These are phyloP conservation scores for Cyclophora punctaria DNA, from an alignment of 2,888 invertebrate genomes.

Conservation along the genomic window DNA sequence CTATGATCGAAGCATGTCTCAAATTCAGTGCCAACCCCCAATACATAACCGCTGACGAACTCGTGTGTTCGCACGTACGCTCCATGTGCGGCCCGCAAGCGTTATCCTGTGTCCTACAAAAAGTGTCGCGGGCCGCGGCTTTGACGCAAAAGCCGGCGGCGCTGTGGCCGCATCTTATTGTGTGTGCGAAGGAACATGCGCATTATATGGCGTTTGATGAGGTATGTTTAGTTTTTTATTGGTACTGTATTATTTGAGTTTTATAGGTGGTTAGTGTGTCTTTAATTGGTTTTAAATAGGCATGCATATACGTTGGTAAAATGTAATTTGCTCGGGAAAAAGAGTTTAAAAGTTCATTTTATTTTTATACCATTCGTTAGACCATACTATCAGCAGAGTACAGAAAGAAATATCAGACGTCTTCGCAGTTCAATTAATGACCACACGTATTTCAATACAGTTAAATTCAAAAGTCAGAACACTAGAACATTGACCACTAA, in stretches of 20 bases:
- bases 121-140: constrained; percentile 23
- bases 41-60: constrained; percentile 30
- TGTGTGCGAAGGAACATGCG: constrained; percentile 25
- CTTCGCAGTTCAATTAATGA: no score
- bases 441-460: no score
- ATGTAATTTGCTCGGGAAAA: no score
- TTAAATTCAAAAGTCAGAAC: no score
- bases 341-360: no score
- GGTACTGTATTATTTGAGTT: not conserved
- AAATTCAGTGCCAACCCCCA: no score
- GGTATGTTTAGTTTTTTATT: constrained; percentile 22
- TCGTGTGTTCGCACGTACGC: constrained; percentile 44
- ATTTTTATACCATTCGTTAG: no score
- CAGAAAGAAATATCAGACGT: no score
- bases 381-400: no score
- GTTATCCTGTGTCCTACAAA: constrained; percentile 23
- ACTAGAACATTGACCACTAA: no score
- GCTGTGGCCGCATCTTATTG: constrained; percentile 30
- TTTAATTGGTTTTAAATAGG: not conserved
- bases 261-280: not conserved
- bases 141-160: constrained; percentile 26
- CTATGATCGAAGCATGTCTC: constrained; percentile 22
- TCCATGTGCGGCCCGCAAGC: constrained; percentile 27
- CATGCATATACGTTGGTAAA: no score
- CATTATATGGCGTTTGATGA: constrained; percentile 33